Evolutionary conservation across 2,888 invertebrate genomes (phyloP), one percentile per base, ranked within the genome.

Genomic region (Euzophera pinguis): DNA sequence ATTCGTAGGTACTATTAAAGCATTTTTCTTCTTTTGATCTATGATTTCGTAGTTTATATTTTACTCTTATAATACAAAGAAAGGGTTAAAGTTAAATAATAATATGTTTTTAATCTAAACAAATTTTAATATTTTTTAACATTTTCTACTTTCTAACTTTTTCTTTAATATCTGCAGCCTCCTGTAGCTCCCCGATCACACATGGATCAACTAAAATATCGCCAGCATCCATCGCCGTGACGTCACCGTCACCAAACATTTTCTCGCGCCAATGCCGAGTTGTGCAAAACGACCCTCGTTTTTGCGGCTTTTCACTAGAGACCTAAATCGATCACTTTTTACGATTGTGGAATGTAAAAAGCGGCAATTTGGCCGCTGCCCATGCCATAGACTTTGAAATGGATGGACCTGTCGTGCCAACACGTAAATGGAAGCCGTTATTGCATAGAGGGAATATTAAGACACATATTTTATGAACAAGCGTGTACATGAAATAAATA

Each of bases 231-330:
- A 42, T 52, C 47, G 34, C 13, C 13, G 37, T 43, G 32, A 47
- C 38, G 47, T 47, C 50, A 41, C 34, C 22, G 5, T 22, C 22
- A 5, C 22, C 41, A 29, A 32, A 42, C 41, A 42, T 41, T 32
- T 53, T 43, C 53, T 22, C 47, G 16, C 47, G 12, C 47, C 53
- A 47, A 49, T 49, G 53, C 47, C 52, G 52, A 43, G 14, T 59
- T 61, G 62, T 57, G 61, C 57, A 59, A 62, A 63, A 43, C 56
- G 61, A 60, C 59, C 57, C 54, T 58, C 54, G 53, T 56, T 63
- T 65, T 65, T 64, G 27, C 52, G 51, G 59, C 60, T 64, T 63
- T 65, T 60, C 63, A 55, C 54, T 53, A 53, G 55, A 53, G 52
- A 52, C 53, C 58, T 53, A 56, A 59, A 58, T 56, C 55, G 60